These are phyloP conservation scores for Lophotis ruficrista DNA, from an alignment of 2,113 vertebrate genomes.

Conservation along the genomic window DNA sequence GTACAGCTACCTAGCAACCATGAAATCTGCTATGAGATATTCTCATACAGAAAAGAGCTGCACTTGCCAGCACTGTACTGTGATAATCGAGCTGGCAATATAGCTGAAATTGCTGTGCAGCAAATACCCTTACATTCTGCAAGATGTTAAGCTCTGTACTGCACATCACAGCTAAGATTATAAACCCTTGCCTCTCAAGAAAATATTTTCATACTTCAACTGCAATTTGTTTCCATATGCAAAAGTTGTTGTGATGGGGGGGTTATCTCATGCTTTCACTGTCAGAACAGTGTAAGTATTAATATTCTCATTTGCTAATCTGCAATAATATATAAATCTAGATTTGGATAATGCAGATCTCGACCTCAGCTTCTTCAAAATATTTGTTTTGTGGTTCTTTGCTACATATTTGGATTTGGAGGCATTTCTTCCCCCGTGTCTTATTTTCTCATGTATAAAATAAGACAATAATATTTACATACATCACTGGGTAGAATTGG, in stretches of 20 bases:
- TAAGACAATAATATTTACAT: neutral
- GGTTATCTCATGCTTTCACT: neutral
- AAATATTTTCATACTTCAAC: neutral
- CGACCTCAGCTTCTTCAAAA: neutral
- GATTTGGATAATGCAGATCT: neutral
- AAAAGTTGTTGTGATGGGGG: neutral
- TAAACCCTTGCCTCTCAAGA: neutral
- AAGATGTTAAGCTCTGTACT: neutral
- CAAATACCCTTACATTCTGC: neutral
- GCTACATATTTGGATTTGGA: neutral
- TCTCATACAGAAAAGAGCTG: slow-evolving; percentile 64
- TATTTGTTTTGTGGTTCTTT: neutral
- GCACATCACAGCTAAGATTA: neutral
- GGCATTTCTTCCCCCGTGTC: neutral
- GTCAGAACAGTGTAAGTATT: neutral
- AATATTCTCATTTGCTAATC: neutral
- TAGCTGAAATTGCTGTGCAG: slow-evolving; percentile 24
- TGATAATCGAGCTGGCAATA: slow-evolving; percentile 70
- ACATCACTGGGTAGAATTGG: neutral
- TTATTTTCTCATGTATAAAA: neutral
- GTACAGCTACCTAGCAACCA: slow-evolving; percentile 85
- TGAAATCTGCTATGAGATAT: slow-evolving; percentile 75
- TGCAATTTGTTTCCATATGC: neutral
- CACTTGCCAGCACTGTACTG: slow-evolving; percentile 35
- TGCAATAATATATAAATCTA: neutral